phyloP scores from a whole-genome alignment of 2,113 vertebrate species.

The Phalacrocorax aristotelis region DNA sequence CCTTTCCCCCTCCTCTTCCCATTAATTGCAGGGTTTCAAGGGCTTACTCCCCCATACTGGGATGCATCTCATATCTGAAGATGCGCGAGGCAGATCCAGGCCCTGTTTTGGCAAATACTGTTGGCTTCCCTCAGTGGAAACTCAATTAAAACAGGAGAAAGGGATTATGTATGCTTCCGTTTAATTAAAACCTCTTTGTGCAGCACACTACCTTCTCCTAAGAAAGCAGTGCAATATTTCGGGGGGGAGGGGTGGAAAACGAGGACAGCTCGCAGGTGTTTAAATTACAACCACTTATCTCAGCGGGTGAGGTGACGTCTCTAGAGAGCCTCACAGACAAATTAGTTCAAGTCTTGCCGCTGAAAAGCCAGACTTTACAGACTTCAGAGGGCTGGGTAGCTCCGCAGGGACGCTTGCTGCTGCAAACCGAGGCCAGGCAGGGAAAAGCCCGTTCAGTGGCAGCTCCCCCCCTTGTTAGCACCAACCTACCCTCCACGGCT shows the following conservation, averaged over 20 bases:
- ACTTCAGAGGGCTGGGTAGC: background rate
- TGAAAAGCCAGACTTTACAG: background rate
- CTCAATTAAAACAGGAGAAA: background rate
- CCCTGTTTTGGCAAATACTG: background rate
- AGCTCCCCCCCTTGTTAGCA: background rate
- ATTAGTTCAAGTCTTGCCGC: background rate
- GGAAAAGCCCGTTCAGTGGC: background rate
- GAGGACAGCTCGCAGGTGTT: background rate
- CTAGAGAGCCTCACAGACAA: background rate
- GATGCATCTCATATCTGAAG: background rate
- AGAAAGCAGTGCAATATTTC: background rate
- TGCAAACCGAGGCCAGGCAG: background rate
- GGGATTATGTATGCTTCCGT: background rate
- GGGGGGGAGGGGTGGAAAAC: too few relatives aligned
- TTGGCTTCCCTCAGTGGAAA: background rate
- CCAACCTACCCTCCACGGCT: background rate
- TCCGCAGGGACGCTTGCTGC: accelerated
- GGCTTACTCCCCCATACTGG: background rate
- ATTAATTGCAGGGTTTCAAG: background rate
- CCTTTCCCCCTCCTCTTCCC: background rate
- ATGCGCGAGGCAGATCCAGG: accelerated
- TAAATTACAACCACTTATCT: background rate
- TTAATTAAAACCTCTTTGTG: background rate
- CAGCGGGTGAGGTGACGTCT: background rate
- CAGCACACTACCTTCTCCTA: background rate